Percentiles rank a stretch among this genome's conserved stretches.
These are phyloP conservation scores for Halcyon senegalensis DNA, from an alignment of 2,113 vertebrate genomes.

Conservation along the genomic window DNA sequence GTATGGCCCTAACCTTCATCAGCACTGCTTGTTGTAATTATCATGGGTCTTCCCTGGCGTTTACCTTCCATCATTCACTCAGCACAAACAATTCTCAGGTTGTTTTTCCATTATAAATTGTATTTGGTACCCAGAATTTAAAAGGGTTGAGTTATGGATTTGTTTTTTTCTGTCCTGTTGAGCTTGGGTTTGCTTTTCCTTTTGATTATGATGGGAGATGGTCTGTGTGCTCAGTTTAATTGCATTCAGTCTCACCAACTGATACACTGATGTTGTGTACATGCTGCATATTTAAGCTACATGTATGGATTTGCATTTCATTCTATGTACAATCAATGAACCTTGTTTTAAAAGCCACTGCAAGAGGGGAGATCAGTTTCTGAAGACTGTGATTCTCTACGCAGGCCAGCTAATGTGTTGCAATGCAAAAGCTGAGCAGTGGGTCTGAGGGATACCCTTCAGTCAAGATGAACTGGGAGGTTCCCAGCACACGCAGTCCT, in stretches of 20 bases:
- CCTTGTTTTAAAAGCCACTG: neutral
- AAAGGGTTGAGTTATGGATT: neutral
- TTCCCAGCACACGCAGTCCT: neutral
- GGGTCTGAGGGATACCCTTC: neutral
- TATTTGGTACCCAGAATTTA: neutral
- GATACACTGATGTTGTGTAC: neutral
- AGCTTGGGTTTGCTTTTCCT: neutral
- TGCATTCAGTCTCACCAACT: neutral
- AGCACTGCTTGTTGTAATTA: constrained; percentile 47
- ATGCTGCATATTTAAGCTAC: neutral
- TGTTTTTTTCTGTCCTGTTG: neutral
- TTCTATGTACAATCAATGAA: neutral
- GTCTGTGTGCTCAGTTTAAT: neutral
- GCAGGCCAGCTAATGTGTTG: accelerated
- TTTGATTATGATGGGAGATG: neutral
- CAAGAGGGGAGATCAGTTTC: neutral
- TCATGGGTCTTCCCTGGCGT: neutral
- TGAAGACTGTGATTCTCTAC: neutral
- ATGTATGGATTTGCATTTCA: neutral
- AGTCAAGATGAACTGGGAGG: neutral
- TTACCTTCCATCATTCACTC: neutral
- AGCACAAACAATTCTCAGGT: neutral
- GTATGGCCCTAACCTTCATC: neutral
- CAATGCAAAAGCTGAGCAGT: neutral
- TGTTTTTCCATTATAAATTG: neutral